Base-by-base conservation (phyloP, 2,797 vertebrate genomes). In the Parambassis ranga region DNA sequence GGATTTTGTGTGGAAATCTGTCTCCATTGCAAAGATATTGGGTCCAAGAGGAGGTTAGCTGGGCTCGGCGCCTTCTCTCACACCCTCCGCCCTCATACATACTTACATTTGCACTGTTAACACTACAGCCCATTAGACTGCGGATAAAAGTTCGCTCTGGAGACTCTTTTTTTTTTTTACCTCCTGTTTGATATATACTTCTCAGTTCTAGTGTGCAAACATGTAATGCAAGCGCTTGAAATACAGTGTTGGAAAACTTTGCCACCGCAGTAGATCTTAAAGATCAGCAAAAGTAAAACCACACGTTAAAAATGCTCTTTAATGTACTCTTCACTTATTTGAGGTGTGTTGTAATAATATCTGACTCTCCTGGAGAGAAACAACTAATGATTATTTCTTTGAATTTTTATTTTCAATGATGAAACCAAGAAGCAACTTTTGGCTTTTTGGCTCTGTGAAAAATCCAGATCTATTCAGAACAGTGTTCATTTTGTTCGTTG, bases 1-100 rank as follows among this genome's bases (percentile, higher is more conserved):
- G 79, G 86, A 89, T 91, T 91, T 85, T 56, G 73, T 75, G 83
- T 83, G 87, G 89, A 91, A 89, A 91, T 90, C 87, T 88, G 88
- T 86, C 87, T 92, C 87, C 69, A 79, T 86, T 41, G 49, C 75
- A 77, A 62, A 75, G 77, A 74, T 84, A 82, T 62, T 53, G 30
- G 79, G 75, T 82, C 71, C 62, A 64, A 73, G 73, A 71, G 50
- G 63, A 70, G 55, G 41, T 55, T 53, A 32, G 73, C 65, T 49
- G 61, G 58, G 65, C 63, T 77, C 77, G 65, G 86, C 65, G 75
- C 75, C 63, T 84, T 65, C 81, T 84, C 74, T 85, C 83, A 74
- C 72, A 83, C 15, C 39, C 65, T 73, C 32, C 47, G 7, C 41
- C 60, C 37, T 77, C 47, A 53, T 35, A 27, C 33, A 37, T 15